Percentiles rank a stretch among this genome's conserved stretches.
Evolutionary conservation across 2,797 vertebrate genomes (phyloP).

Genomic region (Oreochromis mossambicus): DNA sequence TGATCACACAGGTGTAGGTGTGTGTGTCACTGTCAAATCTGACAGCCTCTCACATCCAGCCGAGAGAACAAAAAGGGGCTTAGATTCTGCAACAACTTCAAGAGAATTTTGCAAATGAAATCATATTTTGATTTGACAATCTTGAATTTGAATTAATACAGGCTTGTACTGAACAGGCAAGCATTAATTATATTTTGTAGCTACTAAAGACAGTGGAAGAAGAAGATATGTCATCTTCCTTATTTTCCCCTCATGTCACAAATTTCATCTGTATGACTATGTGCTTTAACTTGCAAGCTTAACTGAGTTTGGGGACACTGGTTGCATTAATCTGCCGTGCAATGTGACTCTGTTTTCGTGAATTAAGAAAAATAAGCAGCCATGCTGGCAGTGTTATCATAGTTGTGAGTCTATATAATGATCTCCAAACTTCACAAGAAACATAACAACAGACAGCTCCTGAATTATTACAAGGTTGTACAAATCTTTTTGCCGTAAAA

Average conservation of each 20-base stretch:
- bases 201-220: neutral
- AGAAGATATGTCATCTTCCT: neutral
- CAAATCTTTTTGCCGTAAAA: neutral
- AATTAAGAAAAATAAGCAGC: neutral
- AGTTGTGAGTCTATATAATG: neutral
- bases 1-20: neutral
- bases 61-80: neutral
- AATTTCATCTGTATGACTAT: neutral
- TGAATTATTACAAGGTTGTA: neutral
- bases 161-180: constrained; percentile 4
- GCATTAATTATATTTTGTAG: neutral
- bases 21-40: neutral
- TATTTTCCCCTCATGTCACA: neutral
- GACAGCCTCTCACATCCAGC: neutral
- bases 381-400: neutral
- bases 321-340: neutral
- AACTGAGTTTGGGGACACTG: neutral
- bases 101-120: neutral
- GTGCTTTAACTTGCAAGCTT: neutral
- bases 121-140: neutral
- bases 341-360: neutral
- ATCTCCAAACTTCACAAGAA: neutral
- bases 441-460: neutral
- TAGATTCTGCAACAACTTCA: neutral
- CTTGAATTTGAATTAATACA: constrained; percentile 4